phyloP scores from a whole-genome alignment of 2,113 vertebrate species.

The Cettia cetti region DNA sequence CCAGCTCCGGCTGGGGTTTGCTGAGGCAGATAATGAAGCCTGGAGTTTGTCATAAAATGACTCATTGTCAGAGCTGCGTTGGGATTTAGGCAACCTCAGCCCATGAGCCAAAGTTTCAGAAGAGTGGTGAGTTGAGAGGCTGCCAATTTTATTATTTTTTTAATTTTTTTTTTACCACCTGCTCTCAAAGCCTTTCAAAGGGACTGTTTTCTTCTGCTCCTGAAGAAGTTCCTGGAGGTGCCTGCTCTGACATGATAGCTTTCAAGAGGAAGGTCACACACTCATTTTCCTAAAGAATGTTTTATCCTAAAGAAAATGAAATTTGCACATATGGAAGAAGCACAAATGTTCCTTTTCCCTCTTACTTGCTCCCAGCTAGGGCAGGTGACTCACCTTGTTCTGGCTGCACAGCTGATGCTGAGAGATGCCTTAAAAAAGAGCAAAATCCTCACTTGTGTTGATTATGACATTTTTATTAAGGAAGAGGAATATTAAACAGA shows the following conservation, averaged over 20 bases:
- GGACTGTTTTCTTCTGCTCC: neutral
- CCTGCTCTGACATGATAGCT: neutral
- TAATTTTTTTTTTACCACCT: neutral
- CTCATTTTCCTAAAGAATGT: neutral
- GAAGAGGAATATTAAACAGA: neutral
- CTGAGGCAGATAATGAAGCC: conserved; percentile 52
- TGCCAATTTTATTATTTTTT: neutral
- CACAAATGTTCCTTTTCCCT: neutral
- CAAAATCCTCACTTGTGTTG: neutral
- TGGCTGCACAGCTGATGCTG: neutral
- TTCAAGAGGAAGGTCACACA: neutral
- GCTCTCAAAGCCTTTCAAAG: neutral
- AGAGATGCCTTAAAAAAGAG: neutral
- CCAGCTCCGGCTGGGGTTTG: neutral
- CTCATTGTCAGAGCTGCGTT: conserved; percentile 2
- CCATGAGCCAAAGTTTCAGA: conserved; percentile 2
- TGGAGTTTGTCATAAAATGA: conserved; percentile 45
- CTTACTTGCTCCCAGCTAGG: neutral
- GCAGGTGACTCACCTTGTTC: neutral
- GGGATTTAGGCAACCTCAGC: conserved; percentile 39
- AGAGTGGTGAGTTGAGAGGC: neutral
- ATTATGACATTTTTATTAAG: neutral
- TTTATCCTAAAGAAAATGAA: neutral
- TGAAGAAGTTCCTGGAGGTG: neutral
- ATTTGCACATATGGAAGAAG: neutral